Percentiles rank a stretch among this genome's conserved stretches.
Conservation (phyloP, 2,113 vertebrate species). For the Pycnonotus jocosus region DNA sequence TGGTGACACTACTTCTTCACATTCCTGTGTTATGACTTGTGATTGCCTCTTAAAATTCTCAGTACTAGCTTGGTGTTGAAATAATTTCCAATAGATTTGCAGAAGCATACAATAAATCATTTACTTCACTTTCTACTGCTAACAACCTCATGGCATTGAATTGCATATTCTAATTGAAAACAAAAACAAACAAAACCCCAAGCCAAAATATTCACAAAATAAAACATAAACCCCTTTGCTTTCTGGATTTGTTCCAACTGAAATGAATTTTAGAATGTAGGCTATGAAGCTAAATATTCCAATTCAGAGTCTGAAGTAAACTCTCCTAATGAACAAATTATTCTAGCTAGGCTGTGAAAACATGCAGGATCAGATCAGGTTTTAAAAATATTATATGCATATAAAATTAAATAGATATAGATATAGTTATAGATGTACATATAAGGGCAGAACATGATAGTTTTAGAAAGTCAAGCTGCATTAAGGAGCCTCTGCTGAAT, state of each 20-base stretch:
- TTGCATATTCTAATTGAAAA: neutral
- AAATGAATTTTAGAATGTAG: neutral
- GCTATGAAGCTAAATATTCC: neutral
- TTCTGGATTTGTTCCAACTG: neutral
- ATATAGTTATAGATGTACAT: neutral
- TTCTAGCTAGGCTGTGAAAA: neutral
- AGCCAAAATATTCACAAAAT: neutral
- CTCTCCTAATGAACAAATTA: neutral
- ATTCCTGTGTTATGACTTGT: neutral
- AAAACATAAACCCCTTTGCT: neutral
- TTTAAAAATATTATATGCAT: neutral
- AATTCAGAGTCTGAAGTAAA: neutral
- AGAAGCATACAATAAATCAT: neutral
- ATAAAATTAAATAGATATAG: neutral
- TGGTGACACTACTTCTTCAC: neutral
- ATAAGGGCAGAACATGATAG: neutral
- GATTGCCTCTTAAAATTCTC: neutral
- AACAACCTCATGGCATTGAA: neutral
- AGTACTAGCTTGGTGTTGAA: neutral
- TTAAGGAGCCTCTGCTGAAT: neutral
- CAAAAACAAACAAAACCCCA: neutral
- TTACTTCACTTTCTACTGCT: neutral
- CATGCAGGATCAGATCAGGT: neutral
- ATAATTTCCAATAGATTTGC: neutral
- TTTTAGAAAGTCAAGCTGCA: neutral